These are phyloP conservation scores for Anarsia innoxiella DNA, from an alignment of 2,888 invertebrate genomes.

Conservation along the genomic window DNA sequence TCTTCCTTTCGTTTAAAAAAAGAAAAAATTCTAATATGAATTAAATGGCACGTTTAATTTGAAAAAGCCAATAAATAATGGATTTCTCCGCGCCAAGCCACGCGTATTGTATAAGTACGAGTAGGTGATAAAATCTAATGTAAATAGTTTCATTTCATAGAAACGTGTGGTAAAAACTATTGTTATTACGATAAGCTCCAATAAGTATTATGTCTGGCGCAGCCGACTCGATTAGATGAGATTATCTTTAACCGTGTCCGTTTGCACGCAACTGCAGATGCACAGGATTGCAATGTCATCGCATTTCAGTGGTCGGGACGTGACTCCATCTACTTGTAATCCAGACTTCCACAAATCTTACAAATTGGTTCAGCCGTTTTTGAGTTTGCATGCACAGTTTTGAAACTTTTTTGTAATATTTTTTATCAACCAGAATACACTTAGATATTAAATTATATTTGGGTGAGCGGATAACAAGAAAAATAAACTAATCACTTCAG, in stretches of 20 bases:
- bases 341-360: no score
- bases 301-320: constrained; percentile 55
- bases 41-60: no score
- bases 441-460: background rate
- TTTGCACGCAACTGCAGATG: constrained; percentile 44
- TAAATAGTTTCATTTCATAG: no score
- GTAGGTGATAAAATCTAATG: no score
- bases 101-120: no score
- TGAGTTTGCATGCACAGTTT: no score
- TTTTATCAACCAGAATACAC: constrained; percentile 11
- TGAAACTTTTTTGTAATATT: background rate
- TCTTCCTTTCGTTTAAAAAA: no score
- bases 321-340: constrained; percentile 66
- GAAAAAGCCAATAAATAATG: no score
- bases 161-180: background rate
- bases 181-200: constrained; percentile 13
- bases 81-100: no score
- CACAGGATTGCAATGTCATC: constrained; percentile 64
- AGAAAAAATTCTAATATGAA: no score
- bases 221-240: constrained; percentile 30
- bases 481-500: no score
- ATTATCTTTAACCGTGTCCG: constrained; percentile 35
- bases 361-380: no score
- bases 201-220: constrained; percentile 8
- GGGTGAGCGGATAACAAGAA: background rate